These are phyloP conservation scores for Orchestia grillus DNA, from an alignment of 1,140 invertebrate species.

Conservation along the genomic window DNA sequence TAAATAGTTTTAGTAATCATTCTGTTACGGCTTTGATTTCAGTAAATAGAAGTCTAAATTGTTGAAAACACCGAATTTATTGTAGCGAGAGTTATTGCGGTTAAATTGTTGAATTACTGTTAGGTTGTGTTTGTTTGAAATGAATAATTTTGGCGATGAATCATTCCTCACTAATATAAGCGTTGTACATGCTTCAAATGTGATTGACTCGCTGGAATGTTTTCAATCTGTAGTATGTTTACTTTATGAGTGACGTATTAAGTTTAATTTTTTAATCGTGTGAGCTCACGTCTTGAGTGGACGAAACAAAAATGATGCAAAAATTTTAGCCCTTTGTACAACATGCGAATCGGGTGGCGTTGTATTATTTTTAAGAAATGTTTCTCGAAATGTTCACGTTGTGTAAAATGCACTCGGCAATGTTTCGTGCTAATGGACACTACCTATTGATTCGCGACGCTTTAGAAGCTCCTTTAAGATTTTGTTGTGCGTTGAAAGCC, in stretches of 20 bases:
- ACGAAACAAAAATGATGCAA: background rate
- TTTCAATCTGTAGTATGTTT: background rate
- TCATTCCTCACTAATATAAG: background rate
- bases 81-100: background rate
- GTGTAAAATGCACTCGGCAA: background rate
- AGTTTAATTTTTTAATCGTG: background rate
- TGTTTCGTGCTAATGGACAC: background rate
- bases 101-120: no score
- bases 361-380: background rate
- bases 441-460: background rate
- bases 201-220: background rate
- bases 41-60: background rate
- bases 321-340: background rate
- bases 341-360: background rate
- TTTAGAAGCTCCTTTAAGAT: no score
- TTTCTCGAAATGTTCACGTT: background rate
- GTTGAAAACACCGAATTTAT: background rate
- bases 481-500: no score
- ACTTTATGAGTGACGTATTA: background rate
- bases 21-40: background rate
- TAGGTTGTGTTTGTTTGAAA: background rate
- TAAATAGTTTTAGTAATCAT: background rate
- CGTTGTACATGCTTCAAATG: no score
- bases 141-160: background rate
- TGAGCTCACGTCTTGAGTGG: no score